Base-by-base conservation (phyloP, 2,113 vertebrate species). In the Calyptommatus sinebrachiatus region DNA sequence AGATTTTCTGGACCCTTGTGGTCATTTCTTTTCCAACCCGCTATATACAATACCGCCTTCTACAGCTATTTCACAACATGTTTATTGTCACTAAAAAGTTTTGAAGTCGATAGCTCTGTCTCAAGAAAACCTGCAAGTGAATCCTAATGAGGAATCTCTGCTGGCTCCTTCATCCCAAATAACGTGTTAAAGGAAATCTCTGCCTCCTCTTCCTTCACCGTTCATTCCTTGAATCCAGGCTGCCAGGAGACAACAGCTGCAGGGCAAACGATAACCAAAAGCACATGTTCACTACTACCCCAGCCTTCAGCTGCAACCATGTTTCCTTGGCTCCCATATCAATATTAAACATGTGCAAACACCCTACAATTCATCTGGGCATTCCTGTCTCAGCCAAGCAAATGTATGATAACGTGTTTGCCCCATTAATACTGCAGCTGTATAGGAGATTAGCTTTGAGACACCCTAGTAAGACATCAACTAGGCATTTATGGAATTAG, bases 381-480 rank as follows among this genome's bases (percentile, higher is more conserved):
- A 3, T 7, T 5, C 3, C 76, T 8, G 73, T 83, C 76, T 76
- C 87, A 71, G 73, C 63, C 53, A 81, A 86, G 80, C 35, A 0
- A 86, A 4, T 4, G 50, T 3, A 78, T 4, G 79, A 83, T 62
- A 84, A 80, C 3, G 0, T 0, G 0, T 75, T 76, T 41, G 70
- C 81, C 65, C 87, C 76, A 0, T 85, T 80, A 89, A 48, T 79
- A 75, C 50, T 86, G 83, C 88, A 90, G 85, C 88, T 87, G 89
- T 78, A 79, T 5, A 78, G 68, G 72, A 69, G 85, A 90, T 91
- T 48, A 46, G 53, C 84, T 10, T 2, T 0, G 2, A 60, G 81
- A 74, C 1, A 46, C 85, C 81, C 41, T 0, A 76, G 7, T 6
- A 81, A 86, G 71, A n/a, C 84, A 82, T 60, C 83, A 80, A 63